Conservation (phyloP, 2,888 invertebrate genomes). For the Eristalis pertinax region DNA sequence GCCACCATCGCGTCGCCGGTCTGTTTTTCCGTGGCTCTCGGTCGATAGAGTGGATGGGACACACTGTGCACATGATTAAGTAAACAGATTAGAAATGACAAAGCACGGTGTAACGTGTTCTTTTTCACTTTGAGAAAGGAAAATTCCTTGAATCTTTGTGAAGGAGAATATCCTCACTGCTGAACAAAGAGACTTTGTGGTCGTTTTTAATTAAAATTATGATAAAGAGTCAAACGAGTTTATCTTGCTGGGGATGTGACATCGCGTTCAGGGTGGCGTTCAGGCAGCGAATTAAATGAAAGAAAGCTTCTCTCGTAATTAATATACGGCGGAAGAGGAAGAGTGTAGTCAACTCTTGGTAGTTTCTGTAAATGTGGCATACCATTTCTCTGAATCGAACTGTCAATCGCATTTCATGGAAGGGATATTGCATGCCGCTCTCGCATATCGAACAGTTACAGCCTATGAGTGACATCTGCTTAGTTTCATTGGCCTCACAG, state of each 20-base stretch:
- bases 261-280: neutral
- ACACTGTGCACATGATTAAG: slow-evolving; percentile 58
- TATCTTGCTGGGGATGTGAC: slow-evolving; percentile 1
- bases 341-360: neutral
- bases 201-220: slow-evolving; percentile 67
- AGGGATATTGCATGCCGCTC: too few species aligned
- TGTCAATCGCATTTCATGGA: too few species aligned
- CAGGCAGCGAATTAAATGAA: neutral
- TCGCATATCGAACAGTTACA: too few species aligned
- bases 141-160: slow-evolving; percentile 24
- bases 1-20: neutral
- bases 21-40: slow-evolving; percentile 21
- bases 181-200: slow-evolving; percentile 63
- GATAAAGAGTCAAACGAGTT: slow-evolving; percentile 49
- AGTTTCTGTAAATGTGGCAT: too few species aligned
- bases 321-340: neutral
- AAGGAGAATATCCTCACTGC: slow-evolving; percentile 31
- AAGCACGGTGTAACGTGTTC: slow-evolving; percentile 33
- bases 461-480: too few species aligned
- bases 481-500: too few species aligned
- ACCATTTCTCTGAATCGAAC: too few species aligned
- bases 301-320: neutral
- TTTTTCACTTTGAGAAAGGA: slow-evolving; percentile 29
- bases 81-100: slow-evolving; percentile 67
- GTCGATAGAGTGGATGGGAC: neutral